phyloP scores from a whole-genome alignment of 2,797 vertebrate genomes.

The Limosa lapponica region DNA sequence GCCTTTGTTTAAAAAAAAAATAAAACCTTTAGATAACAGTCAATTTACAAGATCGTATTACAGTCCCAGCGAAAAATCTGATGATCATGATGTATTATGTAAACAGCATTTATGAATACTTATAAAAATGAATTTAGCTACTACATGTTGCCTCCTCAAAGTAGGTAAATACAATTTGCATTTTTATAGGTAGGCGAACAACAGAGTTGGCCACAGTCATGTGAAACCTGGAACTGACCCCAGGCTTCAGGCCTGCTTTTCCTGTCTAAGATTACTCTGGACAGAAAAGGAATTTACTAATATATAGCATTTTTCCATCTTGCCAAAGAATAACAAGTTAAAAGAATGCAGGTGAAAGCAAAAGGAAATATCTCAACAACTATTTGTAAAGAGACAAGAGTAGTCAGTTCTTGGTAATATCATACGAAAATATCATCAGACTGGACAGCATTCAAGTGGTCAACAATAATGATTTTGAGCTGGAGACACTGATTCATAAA shows the following conservation, averaged over 20 bases:
- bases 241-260: background rate
- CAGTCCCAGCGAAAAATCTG: background rate
- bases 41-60: background rate
- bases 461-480: background rate
- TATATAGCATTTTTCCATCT: background rate
- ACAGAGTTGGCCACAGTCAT: background rate
- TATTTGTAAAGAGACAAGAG: background rate
- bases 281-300: slow-evolving; percentile 4
- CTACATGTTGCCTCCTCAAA: background rate
- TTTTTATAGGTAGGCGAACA: background rate
- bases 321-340: background rate
- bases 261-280: background rate
- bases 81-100: background rate
- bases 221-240: slow-evolving; percentile 2
- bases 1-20: background rate
- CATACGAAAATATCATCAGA: background rate
- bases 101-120: background rate
- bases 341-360: background rate
- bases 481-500: background rate
- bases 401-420: background rate
- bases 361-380: background rate
- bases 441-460: background rate
- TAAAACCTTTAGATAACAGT: background rate
- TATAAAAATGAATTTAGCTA: background rate
- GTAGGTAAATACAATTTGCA: slow-evolving; percentile 12